Base-by-base conservation (phyloP, 92 coral and sea anemone genomes). In the Isaurus tuberculatus region DNA sequence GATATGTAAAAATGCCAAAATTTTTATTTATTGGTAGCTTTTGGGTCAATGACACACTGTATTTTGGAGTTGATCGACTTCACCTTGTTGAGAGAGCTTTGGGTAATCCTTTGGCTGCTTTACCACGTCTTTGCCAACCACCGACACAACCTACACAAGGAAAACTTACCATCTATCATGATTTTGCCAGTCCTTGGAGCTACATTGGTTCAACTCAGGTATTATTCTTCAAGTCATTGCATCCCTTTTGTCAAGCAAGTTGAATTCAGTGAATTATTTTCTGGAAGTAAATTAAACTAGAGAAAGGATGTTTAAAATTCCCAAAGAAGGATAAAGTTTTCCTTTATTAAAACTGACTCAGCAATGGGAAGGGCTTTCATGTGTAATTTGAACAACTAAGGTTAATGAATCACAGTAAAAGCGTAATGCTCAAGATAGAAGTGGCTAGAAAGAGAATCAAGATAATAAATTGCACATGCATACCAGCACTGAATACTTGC, bases 151-250 rank as follows among this genome's bases (percentile, higher is more conserved):
- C 96, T 26, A 84, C 75, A 29, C 86, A 80, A 8, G 89, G 92
- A 13, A 96, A 92, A 51, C 91, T 96, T 3, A 94, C 96, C 30
- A 92, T 96, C 43, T 96, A 90, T 72, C 94, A 96, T 78, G 99
- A 96, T 71, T 92, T 96, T 80, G 87, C 98, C 9, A 96, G 99
- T 23, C 99, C 99, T 1, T 96, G 99, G 99, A 94, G 98, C 75
- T 96, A 91, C 73, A 19, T 96, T 69, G 99, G 99, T 1, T 90
- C 99, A 40, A 90, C 92, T n/a, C 99, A 96, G 98, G 99, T 96
- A 88, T 29, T 55, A 22, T 0, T 17, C n/a, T 55, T 55, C 9
- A 5, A 55, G 63, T 29, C 19, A 22, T 7, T 63, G 27, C 2
- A 63, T 25, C 5, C 5, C 22, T 6, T n/a, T 60, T 60, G 1